Percentiles rank a stretch among this genome's conserved stretches.
Conservation (phyloP, 1,140 invertebrate species). For the Amyelois transitella region DNA sequence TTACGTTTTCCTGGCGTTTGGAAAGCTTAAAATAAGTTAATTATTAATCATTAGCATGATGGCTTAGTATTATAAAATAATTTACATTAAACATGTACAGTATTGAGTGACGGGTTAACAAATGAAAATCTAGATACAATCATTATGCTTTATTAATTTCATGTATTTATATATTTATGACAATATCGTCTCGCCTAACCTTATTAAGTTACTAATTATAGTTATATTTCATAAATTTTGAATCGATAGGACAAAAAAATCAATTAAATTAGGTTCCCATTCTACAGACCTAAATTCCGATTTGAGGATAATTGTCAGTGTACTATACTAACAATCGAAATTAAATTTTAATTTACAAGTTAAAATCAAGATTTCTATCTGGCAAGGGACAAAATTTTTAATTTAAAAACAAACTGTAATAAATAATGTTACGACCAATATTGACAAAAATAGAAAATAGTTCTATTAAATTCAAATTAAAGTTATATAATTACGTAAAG, state of each 20-base stretch:
- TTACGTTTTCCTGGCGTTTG: neutral
- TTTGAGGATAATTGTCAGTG: constrained; percentile 50
- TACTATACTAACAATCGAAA: constrained; percentile 50
- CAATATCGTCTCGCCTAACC: constrained; percentile 76
- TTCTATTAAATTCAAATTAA: neutral
- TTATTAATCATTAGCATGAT: too few species aligned
- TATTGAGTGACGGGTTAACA: too few species aligned
- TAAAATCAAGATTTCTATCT: constrained; percentile 40
- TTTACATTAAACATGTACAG: too few species aligned
- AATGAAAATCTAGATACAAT: constrained; percentile 67
- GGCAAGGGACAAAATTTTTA: constrained; percentile 47
- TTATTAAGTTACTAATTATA: constrained; percentile 75
- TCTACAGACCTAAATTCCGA: constrained; percentile 47
- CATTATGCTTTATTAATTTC: constrained; percentile 75
- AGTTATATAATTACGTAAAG: constrained; percentile 3
- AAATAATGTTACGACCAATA: neutral
- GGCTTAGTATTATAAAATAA: too few species aligned
- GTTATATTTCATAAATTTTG: constrained; percentile 75
- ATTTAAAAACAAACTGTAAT: constrained; percentile 3
- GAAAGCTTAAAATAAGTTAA: neutral
- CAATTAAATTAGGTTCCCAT: constrained; percentile 50
- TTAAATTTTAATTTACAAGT: constrained; percentile 63
- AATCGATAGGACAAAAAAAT: constrained; percentile 75
- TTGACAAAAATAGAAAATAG: neutral
- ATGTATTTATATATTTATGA: constrained; percentile 77